Conservation (phyloP, 2,888 invertebrate species). For the Microctonus aethiopoides region DNA sequence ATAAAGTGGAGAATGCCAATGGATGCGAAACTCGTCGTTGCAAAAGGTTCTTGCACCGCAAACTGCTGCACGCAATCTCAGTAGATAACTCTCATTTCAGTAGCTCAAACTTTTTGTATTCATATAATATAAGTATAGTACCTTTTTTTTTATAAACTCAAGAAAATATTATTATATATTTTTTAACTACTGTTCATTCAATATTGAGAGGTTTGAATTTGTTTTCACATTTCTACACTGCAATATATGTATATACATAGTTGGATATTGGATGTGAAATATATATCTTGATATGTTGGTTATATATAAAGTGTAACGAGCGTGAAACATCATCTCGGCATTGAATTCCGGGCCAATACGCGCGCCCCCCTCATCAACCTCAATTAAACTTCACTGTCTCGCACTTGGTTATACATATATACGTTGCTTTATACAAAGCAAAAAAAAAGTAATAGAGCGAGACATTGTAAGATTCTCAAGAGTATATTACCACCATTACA, state of each 20-base stretch:
- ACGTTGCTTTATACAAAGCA: background rate
- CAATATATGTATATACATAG: background rate
- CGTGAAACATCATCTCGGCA: constrained; percentile 57
- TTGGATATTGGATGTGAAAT: background rate
- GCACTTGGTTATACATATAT: constrained; percentile 49
- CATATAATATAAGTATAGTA: no score
- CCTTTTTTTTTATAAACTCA: background rate
- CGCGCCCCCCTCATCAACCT: constrained; percentile 67
- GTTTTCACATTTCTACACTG: background rate
- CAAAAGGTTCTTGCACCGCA: constrained; percentile 53
- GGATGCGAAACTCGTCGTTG: constrained; percentile 49
- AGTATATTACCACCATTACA: no score
- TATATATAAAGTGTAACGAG: background rate
- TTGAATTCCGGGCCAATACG: constrained; percentile 67
- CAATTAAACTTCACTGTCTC: constrained; percentile 67
- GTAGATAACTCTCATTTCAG: constrained; percentile 21
- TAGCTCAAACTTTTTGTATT: background rate
- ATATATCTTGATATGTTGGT: constrained; percentile 30
- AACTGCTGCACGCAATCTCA: constrained; percentile 54
- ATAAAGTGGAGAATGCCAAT: constrained; percentile 43
- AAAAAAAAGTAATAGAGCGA: constrained; percentile 43
- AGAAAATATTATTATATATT: background rate
- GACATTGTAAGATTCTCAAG: no score
- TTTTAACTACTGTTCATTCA: background rate
- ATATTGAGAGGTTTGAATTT: background rate